Percentiles rank a stretch among this genome's conserved stretches.
Conservation (phyloP, 2,797 vertebrate genomes). For the Esox lucius region DNA sequence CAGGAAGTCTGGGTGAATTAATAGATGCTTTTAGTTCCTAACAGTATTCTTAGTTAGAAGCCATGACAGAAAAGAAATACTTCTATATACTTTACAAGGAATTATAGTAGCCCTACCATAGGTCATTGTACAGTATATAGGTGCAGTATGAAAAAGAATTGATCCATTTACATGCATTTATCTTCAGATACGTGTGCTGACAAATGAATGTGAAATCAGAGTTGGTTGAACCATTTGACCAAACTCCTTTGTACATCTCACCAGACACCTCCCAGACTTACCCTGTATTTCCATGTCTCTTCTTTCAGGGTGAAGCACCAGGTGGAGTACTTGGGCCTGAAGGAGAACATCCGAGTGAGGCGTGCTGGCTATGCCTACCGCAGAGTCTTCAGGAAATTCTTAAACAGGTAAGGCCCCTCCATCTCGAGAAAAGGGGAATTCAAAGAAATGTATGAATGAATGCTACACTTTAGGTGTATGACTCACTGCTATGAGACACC, state of each 20-base stretch:
- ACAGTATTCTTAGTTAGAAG: not conserved
- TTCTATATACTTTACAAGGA: no score
- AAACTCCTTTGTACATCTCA: not conserved
- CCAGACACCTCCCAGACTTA: not conserved
- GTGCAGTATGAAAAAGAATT: not conserved
- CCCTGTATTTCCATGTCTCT: not conserved
- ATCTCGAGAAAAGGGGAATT: not conserved
- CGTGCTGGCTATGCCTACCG: slow-evolving; percentile 97
- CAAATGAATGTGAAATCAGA: not conserved
- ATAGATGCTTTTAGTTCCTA: slow-evolving; percentile 25
- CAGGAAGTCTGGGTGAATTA: slow-evolving; percentile 65
- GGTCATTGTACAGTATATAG: no score
- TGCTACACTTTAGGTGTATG: not conserved
- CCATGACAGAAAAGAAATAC: no score
- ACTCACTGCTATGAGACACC: no score
- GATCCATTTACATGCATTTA: not conserved
- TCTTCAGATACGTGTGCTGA: not conserved
- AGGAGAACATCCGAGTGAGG: slow-evolving; percentile 96
- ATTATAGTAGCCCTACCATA: not conserved
- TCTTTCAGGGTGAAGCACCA: slow-evolving; percentile 91
- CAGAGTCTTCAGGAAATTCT: slow-evolving; percentile 92
- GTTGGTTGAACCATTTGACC: not conserved
- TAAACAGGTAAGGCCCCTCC: slow-evolving; percentile 83
- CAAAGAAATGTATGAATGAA: not conserved
- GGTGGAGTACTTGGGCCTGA: slow-evolving; percentile 96